A percentile compares a stretch with the other conserved stretches of the same genome.
phyloP scores from a whole-genome alignment of 2,113 vertebrate species.

The Trichomycterus rosablanca region DNA sequence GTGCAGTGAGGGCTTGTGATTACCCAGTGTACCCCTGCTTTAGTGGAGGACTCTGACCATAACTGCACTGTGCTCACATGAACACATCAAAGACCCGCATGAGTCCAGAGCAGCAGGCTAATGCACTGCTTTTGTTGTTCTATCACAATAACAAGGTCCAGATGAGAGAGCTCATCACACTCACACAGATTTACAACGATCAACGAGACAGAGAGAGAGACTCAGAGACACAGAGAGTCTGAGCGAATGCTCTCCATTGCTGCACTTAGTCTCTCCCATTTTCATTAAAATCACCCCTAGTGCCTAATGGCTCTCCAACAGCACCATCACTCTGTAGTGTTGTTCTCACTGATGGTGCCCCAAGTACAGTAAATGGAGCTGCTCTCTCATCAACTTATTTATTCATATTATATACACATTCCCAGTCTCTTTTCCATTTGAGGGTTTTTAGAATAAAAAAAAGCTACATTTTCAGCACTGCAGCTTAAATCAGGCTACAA shows the following conservation, averaged over 20 bases:
- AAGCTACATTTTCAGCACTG: slow-evolving; percentile 23
- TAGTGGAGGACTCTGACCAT: slow-evolving; percentile 62
- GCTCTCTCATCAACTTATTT: slow-evolving; percentile 44
- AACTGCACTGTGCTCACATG: slow-evolving; percentile 59
- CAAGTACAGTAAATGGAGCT: slow-evolving; percentile 46
- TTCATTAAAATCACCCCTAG: slow-evolving; percentile 69
- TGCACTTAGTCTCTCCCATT: slow-evolving; percentile 67
- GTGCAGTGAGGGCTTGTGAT: slow-evolving; percentile 60
- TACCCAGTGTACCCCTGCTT: slow-evolving; percentile 64
- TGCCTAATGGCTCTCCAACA: slow-evolving; percentile 58
- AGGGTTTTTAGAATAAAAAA: slow-evolving; percentile 31
- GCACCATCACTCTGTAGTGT: slow-evolving; percentile 43
- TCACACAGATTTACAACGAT: too few species aligned
- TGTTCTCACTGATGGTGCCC: slow-evolving; percentile 48
- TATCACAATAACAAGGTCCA: slow-evolving; percentile 70
- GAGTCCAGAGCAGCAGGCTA: slow-evolving; percentile 62
- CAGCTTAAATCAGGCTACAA: slow-evolving; percentile 18
- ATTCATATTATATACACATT: slow-evolving; percentile 47
- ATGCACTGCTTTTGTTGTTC: slow-evolving; percentile 70
- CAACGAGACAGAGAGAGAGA: slow-evolving; percentile 36
- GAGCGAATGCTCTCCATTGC: slow-evolving; percentile 60
- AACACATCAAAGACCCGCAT: slow-evolving; percentile 68
- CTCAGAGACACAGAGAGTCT: slow-evolving; percentile 51
- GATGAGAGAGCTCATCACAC: slow-evolving; percentile 58
- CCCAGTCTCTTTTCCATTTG: slow-evolving; percentile 26